phyloP scores from a whole-genome alignment of 2,113 vertebrate species.

The Ctenomys sociabilis region DNA sequence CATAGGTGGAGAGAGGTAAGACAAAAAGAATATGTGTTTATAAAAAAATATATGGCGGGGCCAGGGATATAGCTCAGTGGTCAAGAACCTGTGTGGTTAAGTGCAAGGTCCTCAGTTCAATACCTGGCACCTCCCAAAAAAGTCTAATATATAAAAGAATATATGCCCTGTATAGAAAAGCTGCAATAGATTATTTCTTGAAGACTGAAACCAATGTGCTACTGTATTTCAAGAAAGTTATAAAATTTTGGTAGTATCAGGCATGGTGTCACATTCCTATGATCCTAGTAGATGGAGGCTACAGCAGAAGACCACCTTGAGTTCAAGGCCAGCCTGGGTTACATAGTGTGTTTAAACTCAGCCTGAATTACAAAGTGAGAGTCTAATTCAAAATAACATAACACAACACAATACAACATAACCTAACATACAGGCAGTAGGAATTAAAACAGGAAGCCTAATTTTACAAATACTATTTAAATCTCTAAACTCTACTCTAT shows the following conservation, averaged over 20 bases:
- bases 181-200: not conserved
- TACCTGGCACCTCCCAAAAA: no score
- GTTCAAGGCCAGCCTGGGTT: not conserved
- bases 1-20: not conserved
- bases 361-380: not conserved
- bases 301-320: not conserved
- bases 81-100: no score
- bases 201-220: slow-evolving; percentile 10
- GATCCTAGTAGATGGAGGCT: not conserved
- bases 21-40: slow-evolving; percentile 6
- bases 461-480: slow-evolving; percentile 33
- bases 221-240: not conserved
- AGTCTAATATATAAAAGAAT: not conserved
- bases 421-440: not conserved
- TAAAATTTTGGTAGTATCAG: not conserved
- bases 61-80: no score
- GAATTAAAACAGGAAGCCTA: slow-evolving; percentile 34
- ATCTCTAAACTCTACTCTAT: slow-evolving; percentile 31
- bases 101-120: no score
- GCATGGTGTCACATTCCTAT: not conserved
- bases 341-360: not conserved
- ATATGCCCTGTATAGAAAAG: slow-evolving; percentile 34
- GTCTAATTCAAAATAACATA: not conserved
- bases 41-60: not conserved
- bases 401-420: not conserved